phyloP scores from a whole-genome alignment of 2,797 vertebrate species.

The Myotis vivesi region DNA sequence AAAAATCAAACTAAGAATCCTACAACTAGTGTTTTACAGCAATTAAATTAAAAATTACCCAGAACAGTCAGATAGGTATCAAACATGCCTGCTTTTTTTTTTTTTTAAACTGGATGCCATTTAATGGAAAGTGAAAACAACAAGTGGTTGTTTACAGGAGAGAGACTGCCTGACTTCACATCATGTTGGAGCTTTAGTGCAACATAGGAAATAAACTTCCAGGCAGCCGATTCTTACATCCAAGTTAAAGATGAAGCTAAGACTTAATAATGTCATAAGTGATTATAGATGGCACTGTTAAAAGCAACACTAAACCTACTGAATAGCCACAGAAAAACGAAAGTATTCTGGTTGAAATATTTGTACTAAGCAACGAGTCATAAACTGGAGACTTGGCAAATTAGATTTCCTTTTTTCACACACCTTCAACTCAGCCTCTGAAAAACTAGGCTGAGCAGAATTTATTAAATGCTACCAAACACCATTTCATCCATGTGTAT shows the following conservation, averaged over 20 bases:
- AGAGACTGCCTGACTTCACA: neutral
- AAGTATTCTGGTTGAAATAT: neutral
- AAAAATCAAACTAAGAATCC: neutral
- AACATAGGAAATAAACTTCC: conserved; percentile 11
- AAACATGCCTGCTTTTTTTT: neutral
- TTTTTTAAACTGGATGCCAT: neutral
- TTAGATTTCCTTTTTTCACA: neutral
- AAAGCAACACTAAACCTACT: neutral
- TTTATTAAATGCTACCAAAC: conserved; percentile 1
- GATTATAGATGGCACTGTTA: neutral
- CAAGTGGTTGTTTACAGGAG: neutral
- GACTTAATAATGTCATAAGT: neutral
- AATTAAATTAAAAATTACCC: neutral
- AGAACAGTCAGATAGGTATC: neutral
- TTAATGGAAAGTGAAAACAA: neutral
- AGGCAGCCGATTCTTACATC: neutral
- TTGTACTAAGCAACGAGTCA: conserved; percentile 29
- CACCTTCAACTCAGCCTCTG: neutral
- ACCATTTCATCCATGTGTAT: neutral
- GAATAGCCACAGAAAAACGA: neutral
- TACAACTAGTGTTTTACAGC: neutral
- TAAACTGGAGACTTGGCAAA: neutral
- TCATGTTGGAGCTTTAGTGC: conserved; percentile 14
- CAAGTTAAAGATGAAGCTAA: neutral
- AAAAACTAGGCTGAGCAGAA: neutral